These are phyloP conservation scores for Teleogryllus oceanicus DNA, from an alignment of 2,888 invertebrate species.

Conservation along the genomic window DNA sequence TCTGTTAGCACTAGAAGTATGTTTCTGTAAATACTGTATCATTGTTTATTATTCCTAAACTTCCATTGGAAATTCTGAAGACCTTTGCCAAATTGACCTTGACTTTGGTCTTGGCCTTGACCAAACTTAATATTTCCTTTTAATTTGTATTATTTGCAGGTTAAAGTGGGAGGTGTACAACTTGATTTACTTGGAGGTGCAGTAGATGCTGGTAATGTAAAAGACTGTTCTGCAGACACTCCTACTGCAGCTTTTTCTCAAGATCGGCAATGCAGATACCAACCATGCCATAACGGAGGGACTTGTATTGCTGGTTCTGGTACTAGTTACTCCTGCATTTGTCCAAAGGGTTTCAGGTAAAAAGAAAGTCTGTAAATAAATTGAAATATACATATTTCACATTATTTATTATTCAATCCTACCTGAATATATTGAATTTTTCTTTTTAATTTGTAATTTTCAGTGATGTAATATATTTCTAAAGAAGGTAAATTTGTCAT, in stretches of 20 bases:
- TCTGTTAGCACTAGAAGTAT: too few relatives aligned
- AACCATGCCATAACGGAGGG: slow-evolving; percentile 66
- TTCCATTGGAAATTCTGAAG: too few relatives aligned
- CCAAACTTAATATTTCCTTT: neutral
- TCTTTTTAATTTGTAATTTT: too few relatives aligned
- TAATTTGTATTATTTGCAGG: slow-evolving; percentile 50
- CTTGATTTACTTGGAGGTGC: slow-evolving; percentile 70
- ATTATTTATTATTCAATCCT: too few relatives aligned
- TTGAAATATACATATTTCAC: neutral
- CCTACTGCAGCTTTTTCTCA: slow-evolving; percentile 44
- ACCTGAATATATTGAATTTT: too few relatives aligned
- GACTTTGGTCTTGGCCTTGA: too few relatives aligned
- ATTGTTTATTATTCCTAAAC: too few relatives aligned
- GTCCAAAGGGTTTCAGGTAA: slow-evolving; percentile 48
- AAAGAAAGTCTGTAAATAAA: neutral
- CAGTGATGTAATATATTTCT: too few relatives aligned
- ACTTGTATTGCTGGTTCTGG: slow-evolving; percentile 56
- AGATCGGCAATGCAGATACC: slow-evolving; percentile 39
- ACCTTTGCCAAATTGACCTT: too few relatives aligned
- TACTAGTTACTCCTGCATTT: slow-evolving; percentile 56
- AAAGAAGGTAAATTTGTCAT: too few relatives aligned
- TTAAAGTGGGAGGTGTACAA: slow-evolving; percentile 63
- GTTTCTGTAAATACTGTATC: neutral
- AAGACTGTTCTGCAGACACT: slow-evolving; percentile 61
- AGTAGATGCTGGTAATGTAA: slow-evolving; percentile 75